phyloP scores from a whole-genome alignment of 2,797 vertebrate species.

The Molossus alvarezi region DNA sequence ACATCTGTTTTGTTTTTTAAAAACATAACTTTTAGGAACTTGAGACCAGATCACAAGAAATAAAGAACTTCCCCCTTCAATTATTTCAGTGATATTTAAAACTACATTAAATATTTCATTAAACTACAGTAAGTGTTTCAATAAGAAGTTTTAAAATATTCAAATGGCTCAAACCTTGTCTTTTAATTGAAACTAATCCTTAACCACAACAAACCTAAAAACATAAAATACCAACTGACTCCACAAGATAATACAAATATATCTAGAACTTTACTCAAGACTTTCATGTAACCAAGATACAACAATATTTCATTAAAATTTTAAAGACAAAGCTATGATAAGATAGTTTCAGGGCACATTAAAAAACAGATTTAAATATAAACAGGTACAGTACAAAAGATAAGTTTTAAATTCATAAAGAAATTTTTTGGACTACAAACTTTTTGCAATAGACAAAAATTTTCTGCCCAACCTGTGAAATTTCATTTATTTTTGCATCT shows the following conservation, averaged over 20 bases:
- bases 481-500: neutral
- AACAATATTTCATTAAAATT: neutral
- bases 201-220: neutral
- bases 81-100: neutral
- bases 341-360: neutral
- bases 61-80: neutral
- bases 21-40: neutral
- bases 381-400: neutral
- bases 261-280: neutral
- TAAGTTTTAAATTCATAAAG: neutral
- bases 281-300: neutral
- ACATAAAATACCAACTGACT: neutral
- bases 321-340: neutral
- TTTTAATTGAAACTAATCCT: neutral
- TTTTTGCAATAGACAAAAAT: neutral
- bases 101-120: neutral
- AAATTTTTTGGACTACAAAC: neutral
- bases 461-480: neutral
- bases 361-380: neutral
- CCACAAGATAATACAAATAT: neutral
- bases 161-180: neutral
- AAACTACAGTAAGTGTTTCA: constrained; percentile 7
- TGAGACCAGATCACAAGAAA: neutral
- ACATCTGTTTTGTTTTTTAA: neutral
- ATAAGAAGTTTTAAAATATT: neutral